Percentiles rank a stretch among this genome's conserved stretches.
phyloP scores from a whole-genome alignment of 37 sponge, comb jelly and placozoan species.

The Petrosia ficiformis region DNA sequence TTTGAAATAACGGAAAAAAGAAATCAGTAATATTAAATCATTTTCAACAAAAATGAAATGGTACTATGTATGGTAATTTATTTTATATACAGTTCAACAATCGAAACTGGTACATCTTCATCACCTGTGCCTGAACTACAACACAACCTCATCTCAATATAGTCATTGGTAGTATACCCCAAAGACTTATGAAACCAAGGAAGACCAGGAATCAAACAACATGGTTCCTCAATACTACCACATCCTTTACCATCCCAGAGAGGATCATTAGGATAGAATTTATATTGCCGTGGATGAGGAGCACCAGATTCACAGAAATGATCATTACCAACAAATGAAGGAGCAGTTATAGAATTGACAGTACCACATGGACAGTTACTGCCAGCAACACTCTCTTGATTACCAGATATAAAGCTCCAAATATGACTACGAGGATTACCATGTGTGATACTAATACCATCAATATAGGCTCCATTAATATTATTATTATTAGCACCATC shows the following conservation, averaged over 20 bases:
- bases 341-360: background rate
- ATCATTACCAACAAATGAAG: constrained; percentile 6
- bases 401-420: constrained; percentile 19
- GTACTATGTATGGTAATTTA: no score
- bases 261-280: background rate
- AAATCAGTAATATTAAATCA: no score
- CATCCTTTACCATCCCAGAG: constrained; percentile 10
- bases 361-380: background rate
- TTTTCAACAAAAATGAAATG: no score
- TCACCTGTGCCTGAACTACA: constrained; percentile 8
- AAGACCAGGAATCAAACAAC: constrained; percentile 2
- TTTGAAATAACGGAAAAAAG: no score
- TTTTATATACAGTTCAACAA: constrained; percentile 20
- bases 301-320: constrained; percentile 9
- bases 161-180: background rate
- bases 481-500: background rate
- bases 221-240: background rate
- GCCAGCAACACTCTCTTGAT: background rate
- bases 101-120: constrained; percentile 13
- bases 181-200: constrained; percentile 27
- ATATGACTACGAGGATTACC: constrained; percentile 28
- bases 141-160: constrained; percentile 31
- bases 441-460: constrained; percentile 25
- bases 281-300: background rate
- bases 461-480: constrained; percentile 11